Evolutionary conservation across 2,113 vertebrate genomes (phyloP), one percentile per base, ranked within the genome.

Genomic region (Turdus rufiventris): DNA sequence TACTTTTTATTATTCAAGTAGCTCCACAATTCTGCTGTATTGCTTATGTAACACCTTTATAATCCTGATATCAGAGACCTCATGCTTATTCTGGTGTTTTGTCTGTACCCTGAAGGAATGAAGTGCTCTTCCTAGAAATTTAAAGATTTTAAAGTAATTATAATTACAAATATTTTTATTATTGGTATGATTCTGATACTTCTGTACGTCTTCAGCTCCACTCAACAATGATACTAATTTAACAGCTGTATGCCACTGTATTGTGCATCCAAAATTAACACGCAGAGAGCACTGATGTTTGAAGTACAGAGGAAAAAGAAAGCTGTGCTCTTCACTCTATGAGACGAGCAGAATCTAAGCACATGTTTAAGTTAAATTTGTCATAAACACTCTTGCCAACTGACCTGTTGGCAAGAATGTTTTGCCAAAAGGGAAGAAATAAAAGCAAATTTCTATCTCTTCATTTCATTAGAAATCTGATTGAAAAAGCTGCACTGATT

Each of bases 401-500:
- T 65, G 62, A 86, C n/a, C 50, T 65, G 33, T 34, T 94, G 79
- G 91, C 28, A 43, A 60, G 31, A 79, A 36, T 12, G 13, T 34
- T 83, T 85, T 58, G 48, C 8, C 36, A 76, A 85, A 89, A 68
- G 8, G 18, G 53, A 31, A 90, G 76, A 93, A 90, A 65, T 25
- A 66, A 66, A 67, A 84, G 29, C 20, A 74, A 91, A 94, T 89
- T 81, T 89, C 38, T 77, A 23, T 91, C 80, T 88, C 67, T 88
- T 70, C 7, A 43, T 92, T 73, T 85, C 40, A 92, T 88, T 62
- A 83, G 58, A 94, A 90, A 88, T 66, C 33, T 58, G 63, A 77
- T 71, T 83, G 82, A 63, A 91, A 95, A 94, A 74, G 62, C 79
- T 93, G 63, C 56, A 60, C 29, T 56, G 56, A 71, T 88, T 85